phyloP scores from a whole-genome alignment of 2,888 invertebrate genomes.

The Antheraea yamamai region DNA sequence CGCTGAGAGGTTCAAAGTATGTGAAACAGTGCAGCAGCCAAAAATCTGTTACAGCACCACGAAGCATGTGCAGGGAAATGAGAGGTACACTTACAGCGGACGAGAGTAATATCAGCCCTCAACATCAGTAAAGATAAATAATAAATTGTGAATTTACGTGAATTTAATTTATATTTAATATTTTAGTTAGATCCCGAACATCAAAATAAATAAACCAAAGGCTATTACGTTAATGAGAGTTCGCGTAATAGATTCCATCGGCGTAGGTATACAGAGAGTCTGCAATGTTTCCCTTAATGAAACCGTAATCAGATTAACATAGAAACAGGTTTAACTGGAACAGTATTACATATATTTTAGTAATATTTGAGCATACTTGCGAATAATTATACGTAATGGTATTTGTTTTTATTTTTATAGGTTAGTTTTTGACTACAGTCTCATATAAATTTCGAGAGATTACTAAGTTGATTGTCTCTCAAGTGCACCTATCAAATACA shows the following conservation, averaged over 20 bases:
- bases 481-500: not conserved
- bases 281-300: not conserved
- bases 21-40: too few relatives aligned
- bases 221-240: slow-evolving; percentile 2
- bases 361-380: not conserved
- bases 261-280: not conserved
- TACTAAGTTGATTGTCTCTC: not conserved
- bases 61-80: too few relatives aligned
- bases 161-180: too few relatives aligned
- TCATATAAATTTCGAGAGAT: not conserved
- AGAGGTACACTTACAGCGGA: too few relatives aligned
- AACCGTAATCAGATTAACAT: slow-evolving; percentile 3
- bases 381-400: not conserved
- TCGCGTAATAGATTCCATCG: not conserved
- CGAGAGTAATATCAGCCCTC: too few relatives aligned
- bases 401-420: too few relatives aligned
- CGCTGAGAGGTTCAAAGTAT: too few relatives aligned
- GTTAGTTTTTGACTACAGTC: too few relatives aligned
- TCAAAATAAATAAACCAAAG: not conserved
- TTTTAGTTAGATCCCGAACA: not conserved
- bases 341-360: not conserved
- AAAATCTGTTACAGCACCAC: too few relatives aligned
- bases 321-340: not conserved
- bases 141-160: too few relatives aligned
- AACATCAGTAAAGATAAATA: too few relatives aligned